Evolutionary conservation across 2,888 invertebrate species (phyloP).

Genomic region (Pherbina coryleti): DNA sequence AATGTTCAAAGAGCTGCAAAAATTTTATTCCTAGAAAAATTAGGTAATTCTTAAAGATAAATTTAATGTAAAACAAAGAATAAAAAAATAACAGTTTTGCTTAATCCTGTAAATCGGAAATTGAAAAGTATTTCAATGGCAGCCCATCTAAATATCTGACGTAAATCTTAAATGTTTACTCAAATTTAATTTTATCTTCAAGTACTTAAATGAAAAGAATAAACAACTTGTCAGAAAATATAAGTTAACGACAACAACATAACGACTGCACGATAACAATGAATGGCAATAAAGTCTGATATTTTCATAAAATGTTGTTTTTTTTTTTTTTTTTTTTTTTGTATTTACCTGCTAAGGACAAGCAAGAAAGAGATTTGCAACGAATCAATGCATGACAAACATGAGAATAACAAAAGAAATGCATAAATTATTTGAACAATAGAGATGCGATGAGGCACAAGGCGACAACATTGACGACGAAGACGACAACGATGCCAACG

Average conservation of each 20-base stretch:
- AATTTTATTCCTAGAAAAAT: no score
- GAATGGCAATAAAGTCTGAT: not conserved
- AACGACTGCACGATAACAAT: no score
- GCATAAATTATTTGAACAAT: conserved; percentile 24
- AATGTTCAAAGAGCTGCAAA: no score
- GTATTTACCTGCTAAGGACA: not conserved
- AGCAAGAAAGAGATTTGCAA: conserved; percentile 7
- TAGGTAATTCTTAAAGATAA: no score
- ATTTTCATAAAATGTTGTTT: not conserved
- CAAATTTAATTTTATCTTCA: not conserved
- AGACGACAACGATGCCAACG: not conserved
- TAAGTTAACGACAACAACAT: not conserved
- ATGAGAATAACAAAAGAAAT: conserved; percentile 1
- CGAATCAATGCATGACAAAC: conserved; percentile 1
- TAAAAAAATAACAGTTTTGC: no score
- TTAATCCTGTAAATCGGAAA: no score
- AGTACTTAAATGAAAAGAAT: not conserved
- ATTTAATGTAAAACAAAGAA: no score
- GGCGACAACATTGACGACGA: not conserved
- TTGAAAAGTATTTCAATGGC: no score
- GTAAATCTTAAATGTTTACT: no score
- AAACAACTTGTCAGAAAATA: not conserved
- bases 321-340: not conserved
- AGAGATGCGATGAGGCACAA: not conserved
- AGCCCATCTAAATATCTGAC: no score